phyloP scores from a whole-genome alignment of 1,140 invertebrate species.

The Araneus ventricosus region DNA sequence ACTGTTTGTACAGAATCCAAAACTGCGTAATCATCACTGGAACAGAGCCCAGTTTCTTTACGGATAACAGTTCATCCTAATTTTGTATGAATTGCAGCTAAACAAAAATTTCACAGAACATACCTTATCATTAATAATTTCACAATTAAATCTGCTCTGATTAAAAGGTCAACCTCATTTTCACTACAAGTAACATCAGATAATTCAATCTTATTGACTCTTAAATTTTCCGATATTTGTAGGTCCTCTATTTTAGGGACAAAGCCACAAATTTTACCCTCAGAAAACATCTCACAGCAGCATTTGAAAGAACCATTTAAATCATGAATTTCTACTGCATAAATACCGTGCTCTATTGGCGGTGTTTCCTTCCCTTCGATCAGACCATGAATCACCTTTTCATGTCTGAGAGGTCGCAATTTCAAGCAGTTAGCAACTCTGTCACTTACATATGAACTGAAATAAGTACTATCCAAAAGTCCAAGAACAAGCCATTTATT shows the following conservation, averaged over 20 bases:
- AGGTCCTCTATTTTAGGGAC: neutral
- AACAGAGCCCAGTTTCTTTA: neutral
- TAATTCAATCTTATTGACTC: neutral
- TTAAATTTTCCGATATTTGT: neutral
- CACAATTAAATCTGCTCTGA: neutral
- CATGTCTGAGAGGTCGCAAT: neutral
- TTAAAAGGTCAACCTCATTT: neutral
- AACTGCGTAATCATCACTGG: neutral
- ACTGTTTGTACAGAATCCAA: neutral
- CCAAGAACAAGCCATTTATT: neutral
- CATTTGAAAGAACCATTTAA: neutral
- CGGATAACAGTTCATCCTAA: slow-evolving; percentile 34
- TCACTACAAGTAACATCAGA: neutral
- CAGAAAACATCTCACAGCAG: neutral
- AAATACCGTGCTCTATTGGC: neutral
- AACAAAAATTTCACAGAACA: neutral
- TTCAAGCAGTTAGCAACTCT: neutral
- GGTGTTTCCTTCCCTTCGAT: neutral
- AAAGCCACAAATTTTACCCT: neutral
- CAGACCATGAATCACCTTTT: neutral
- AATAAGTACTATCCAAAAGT: neutral
- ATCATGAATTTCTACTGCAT: neutral
- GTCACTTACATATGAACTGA: neutral
- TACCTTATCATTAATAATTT: neutral
- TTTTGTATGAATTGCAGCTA: neutral